Conservation (phyloP, 2,888 invertebrate genomes). For the Caenorhabditis japonica region DNA sequence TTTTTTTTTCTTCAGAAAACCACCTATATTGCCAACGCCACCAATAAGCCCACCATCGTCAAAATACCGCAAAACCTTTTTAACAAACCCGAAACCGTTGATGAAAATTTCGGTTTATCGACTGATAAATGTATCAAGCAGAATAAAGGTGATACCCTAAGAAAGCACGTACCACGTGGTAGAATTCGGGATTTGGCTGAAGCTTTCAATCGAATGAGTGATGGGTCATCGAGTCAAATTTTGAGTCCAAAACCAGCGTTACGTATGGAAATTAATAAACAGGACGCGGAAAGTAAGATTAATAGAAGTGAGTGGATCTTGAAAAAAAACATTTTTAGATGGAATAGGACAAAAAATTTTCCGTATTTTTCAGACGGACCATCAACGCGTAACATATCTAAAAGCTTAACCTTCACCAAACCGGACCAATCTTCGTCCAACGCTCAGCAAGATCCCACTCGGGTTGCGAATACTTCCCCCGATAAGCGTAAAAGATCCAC, state of each 20-base stretch:
- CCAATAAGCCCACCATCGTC: no score
- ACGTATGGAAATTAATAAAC: slow-evolving; percentile 6
- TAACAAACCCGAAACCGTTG: neutral
- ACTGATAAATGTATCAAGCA: neutral
- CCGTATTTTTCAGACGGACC: slow-evolving; percentile 3
- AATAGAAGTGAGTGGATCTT: no score
- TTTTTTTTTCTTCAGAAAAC: slow-evolving; percentile 6
- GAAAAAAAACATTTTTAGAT: no score
- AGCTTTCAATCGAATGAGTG: slow-evolving; percentile 10
- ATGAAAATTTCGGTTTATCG: neutral
- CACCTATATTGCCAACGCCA: no score
- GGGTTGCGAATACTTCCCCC: slow-evolving; percentile 6
- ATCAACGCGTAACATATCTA: neutral
- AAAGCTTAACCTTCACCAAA: neutral
- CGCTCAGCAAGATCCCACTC: slow-evolving; percentile 22
- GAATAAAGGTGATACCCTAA: slow-evolving; percentile 20
- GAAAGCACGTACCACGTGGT: slow-evolving; percentile 41
- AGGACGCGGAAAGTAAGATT: no score
- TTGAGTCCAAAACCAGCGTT: neutral
- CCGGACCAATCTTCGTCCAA: slow-evolving; percentile 4
- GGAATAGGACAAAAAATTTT: no score
- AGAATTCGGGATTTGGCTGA: slow-evolving; percentile 45
- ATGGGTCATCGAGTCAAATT: neutral
- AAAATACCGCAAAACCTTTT: no score
- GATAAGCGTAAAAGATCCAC: slow-evolving; percentile 22